These are phyloP conservation scores for Chrysolina haemoptera DNA, from an alignment of 2,888 invertebrate genomes.

Conservation along the genomic window DNA sequence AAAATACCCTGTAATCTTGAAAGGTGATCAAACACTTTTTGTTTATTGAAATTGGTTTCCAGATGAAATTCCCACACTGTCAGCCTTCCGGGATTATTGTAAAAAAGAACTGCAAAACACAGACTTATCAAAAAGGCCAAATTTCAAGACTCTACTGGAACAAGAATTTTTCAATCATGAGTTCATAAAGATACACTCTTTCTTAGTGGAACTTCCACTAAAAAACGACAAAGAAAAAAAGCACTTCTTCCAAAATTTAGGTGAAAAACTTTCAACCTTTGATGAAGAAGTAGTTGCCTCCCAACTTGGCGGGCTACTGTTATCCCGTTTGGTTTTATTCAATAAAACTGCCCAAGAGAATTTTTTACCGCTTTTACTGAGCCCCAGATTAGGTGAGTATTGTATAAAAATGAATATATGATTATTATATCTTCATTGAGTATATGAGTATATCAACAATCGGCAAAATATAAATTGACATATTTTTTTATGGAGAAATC, in stretches of 20 bases:
- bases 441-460: too few species aligned
- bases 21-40: background rate
- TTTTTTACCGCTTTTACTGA: conserved; percentile 80
- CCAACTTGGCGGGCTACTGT: conserved; percentile 82
- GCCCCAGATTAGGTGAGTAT: conserved; percentile 78
- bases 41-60: conserved; percentile 40
- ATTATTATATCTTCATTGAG: too few species aligned
- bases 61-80: conserved; percentile 80
- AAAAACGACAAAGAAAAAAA: conserved; percentile 84
- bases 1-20: background rate
- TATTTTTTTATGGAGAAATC: too few species aligned
- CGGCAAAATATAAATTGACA: too few species aligned
- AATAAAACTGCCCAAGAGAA: conserved; percentile 84
- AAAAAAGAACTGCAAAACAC: conserved; percentile 78
- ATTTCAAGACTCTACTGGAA: conserved; percentile 76
- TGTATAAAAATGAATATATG: background rate
- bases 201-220: conserved; percentile 85
- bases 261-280: conserved; percentile 79
- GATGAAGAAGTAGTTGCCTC: conserved; percentile 87
- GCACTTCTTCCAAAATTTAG: conserved; percentile 82
- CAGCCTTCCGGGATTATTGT: conserved; percentile 81
- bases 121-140: conserved; percentile 78
- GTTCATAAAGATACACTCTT: conserved; percentile 87
- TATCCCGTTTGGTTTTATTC: conserved; percentile 89
- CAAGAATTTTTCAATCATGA: conserved; percentile 90